A percentile compares a stretch with the other conserved stretches of the same genome.
phyloP scores from a whole-genome alignment of 1,140 invertebrate species.

The Conus betulinus region DNA sequence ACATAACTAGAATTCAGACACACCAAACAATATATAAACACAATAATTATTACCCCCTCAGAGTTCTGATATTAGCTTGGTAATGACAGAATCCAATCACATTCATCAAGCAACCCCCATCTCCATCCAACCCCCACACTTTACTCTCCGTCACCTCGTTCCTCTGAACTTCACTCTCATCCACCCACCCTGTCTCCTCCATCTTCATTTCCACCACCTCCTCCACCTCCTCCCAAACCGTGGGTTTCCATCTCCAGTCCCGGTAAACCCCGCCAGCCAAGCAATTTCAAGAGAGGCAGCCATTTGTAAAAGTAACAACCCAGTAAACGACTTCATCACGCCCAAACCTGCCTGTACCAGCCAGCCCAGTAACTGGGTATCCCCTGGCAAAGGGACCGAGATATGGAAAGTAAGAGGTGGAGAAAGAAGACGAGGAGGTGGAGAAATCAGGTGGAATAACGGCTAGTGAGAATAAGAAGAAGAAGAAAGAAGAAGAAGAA shows the following conservation, averaged over 20 bases:
- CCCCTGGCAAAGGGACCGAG: not conserved
- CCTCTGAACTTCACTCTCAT: not conserved
- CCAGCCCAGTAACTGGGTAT: not conserved
- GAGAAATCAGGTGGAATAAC: not conserved
- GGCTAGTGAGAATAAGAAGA: not conserved
- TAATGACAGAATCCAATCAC: too few relatives aligned
- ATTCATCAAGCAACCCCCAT: not conserved
- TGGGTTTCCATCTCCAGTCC: too few relatives aligned
- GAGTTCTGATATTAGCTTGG: too few relatives aligned
- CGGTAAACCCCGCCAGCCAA: not conserved
- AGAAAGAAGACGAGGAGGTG: not conserved
- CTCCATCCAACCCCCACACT: not conserved
- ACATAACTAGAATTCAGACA: too few relatives aligned
- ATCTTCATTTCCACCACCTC: too few relatives aligned
- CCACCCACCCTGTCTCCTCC: too few relatives aligned
- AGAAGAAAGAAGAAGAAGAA: not conserved
- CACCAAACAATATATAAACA: too few relatives aligned
- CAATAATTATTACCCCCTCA: too few relatives aligned
- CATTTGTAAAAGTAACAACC: slow-evolving; percentile 7
- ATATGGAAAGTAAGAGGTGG: not conserved
- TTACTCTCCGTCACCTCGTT: not conserved
- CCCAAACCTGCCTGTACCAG: not conserved
- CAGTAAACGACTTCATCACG: slow-evolving; percentile 10
- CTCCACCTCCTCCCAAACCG: not conserved
- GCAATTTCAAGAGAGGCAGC: not conserved